Percentiles rank a stretch among this genome's conserved stretches.
These are phyloP conservation scores for Oreotrochilus melanogaster DNA, from an alignment of 2,113 vertebrate species.

Conservation along the genomic window DNA sequence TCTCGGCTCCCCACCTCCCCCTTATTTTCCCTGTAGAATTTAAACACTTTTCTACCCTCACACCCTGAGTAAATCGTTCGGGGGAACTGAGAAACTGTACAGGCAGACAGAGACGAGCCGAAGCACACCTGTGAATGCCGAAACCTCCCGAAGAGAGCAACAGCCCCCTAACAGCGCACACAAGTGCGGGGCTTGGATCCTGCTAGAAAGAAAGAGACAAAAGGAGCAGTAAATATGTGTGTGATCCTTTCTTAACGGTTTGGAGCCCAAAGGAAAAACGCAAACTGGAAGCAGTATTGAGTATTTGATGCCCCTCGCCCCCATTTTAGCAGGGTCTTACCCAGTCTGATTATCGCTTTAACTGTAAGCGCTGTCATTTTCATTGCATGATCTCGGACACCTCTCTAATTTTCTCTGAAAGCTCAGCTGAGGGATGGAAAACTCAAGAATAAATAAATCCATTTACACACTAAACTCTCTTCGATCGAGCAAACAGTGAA, in stretches of 20 bases:
- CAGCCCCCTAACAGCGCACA: not conserved
- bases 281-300: slow-evolving; percentile 22
- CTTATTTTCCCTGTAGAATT: not conserved
- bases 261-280: slow-evolving; percentile 56
- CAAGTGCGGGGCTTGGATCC: not conserved
- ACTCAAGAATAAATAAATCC: not conserved
- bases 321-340: slow-evolving; percentile 42
- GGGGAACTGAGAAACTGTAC: not conserved
- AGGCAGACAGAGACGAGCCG: not conserved
- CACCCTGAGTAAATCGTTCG: not conserved
- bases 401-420: not conserved
- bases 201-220: slow-evolving; percentile 29
- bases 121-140: slow-evolving; percentile 2
- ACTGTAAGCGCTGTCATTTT: not conserved
- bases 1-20: not conserved
- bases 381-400: not conserved
- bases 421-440: not conserved
- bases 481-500: not conserved
- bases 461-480: not conserved
- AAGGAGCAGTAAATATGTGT: slow-evolving; percentile 58
- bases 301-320: slow-evolving; percentile 1
- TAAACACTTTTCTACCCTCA: slow-evolving; percentile 26
- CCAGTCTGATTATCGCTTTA: not conserved
- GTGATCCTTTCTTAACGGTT: slow-evolving; percentile 44
- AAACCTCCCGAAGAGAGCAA: not conserved